These are phyloP conservation scores for Hypsopygia costalis DNA, from an alignment of 2,888 invertebrate species.

Conservation along the genomic window DNA sequence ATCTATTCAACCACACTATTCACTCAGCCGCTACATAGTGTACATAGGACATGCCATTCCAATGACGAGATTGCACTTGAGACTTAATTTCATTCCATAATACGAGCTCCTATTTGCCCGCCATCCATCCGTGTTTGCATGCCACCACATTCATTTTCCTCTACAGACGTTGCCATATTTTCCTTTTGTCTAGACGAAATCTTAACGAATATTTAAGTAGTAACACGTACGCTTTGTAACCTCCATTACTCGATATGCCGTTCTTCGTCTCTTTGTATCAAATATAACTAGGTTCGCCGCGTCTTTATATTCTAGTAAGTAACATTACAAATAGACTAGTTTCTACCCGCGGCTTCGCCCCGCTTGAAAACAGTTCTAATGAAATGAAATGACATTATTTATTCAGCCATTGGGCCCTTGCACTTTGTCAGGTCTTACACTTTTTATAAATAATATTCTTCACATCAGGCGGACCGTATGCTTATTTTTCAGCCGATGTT, in stretches of 20 bases:
- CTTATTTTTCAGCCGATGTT: no score
- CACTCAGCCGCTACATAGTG: no score
- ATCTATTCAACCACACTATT: no score
- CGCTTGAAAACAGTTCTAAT: no score
- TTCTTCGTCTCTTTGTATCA: conserved; percentile 11
- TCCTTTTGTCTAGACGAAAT: conserved; percentile 80
- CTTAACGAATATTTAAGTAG: conserved; percentile 75
- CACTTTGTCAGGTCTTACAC: no score
- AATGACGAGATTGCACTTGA: conserved; percentile 58
- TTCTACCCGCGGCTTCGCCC: no score
- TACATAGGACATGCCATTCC: conserved; percentile 15
- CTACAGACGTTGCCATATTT: conserved; percentile 69
- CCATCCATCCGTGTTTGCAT: conserved; percentile 69
- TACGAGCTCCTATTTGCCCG: conserved; percentile 65
- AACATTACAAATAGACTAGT: no score
- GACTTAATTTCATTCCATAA: conserved; percentile 77
- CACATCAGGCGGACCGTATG: no score
- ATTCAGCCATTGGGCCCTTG: no score
- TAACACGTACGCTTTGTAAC: background rate
- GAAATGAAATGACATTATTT: no score
- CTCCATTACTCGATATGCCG: background rate
- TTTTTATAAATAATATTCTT: no score
- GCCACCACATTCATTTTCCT: conserved; percentile 62
- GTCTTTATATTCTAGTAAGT: no score
- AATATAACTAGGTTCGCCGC: conserved; percentile 1